Evolutionary conservation across 2,113 vertebrate species (phyloP), one percentile per base, ranked within the genome.

Genomic region (Neogobius melanostomus): DNA sequence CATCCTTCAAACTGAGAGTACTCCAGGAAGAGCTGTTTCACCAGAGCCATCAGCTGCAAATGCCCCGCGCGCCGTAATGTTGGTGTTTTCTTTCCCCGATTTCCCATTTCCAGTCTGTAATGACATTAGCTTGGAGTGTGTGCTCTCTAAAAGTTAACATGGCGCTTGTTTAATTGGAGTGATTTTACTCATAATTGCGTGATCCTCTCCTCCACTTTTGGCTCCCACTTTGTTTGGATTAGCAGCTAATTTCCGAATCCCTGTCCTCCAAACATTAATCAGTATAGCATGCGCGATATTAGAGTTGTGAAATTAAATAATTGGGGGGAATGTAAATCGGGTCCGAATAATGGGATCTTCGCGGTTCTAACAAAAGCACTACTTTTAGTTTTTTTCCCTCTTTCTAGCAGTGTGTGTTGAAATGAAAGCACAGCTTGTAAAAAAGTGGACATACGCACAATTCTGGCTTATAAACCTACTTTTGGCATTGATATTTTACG

Each of bases 171-270:
- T 92, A 92, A 93, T 92, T 92, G 88, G 89, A 93, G 90, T 92
- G 89, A 92, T 92, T 93, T 92, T 90, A 88, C 77, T 85, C 86
- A 77, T 92, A 93, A 92, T 93, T 92, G 78, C 87, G 79, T 88
- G 92, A 92, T 92, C 91, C 90, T 94, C 91, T 89, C 80, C 85
- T 69, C 87, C 88, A 91, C 90, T 93, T 92, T 92, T 89, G 87
- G 89, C 88, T 90, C 76, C 91, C 89, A 92, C 88, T 92, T 91
- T 88, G 88, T 92, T 91, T 91, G 90, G 91, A 90, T 93, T 92
- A 91, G 90, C 89, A 82, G 87, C 88, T 90, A 90, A 92, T 89
- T 90, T 85, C 67, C 21, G 76, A 84, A 89, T 90, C 79, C 3
- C 28, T 76, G 63, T 91, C 81, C 83, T 90, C 77, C 59, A 82